Evolutionary conservation across 2,888 invertebrate species (phyloP).

Genomic region (Eucera pruinosa): DNA sequence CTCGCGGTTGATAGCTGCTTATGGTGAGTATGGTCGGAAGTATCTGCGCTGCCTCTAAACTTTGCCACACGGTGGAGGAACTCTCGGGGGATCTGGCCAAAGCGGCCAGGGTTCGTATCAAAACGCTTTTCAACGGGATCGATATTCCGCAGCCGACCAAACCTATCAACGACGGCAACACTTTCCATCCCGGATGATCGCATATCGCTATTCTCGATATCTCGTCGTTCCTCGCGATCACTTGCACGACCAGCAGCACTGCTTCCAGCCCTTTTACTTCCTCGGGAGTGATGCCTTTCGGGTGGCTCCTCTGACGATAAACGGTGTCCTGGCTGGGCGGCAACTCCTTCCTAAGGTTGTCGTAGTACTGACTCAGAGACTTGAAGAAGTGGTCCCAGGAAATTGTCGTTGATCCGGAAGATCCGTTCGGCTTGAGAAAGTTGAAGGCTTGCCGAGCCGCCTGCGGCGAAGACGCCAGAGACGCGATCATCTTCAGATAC

Average conservation of each 20-base stretch:
- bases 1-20: constrained; percentile 88
- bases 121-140: constrained; percentile 92
- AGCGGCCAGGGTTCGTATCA: constrained; percentile 91
- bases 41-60: constrained; percentile 92
- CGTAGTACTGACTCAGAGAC: constrained; percentile 90
- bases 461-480: constrained; percentile 90
- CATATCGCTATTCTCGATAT: constrained; percentile 92
- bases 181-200: constrained; percentile 95
- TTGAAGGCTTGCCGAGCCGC: constrained; percentile 92
- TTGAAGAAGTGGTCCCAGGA: constrained; percentile 95
- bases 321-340: constrained; percentile 88
- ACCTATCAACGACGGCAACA: constrained; percentile 91
- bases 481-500: constrained; percentile 94
- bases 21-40: constrained; percentile 89
- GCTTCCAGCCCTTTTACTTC: constrained; percentile 94
- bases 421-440: constrained; percentile 89
- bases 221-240: constrained; percentile 92
- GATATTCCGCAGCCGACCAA: constrained; percentile 95
- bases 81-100: constrained; percentile 91
- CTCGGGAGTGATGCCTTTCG: constrained; percentile 90
- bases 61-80: constrained; percentile 93
- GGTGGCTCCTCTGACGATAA: constrained; percentile 86
- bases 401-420: constrained; percentile 85
- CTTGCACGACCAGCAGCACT: constrained; percentile 91
- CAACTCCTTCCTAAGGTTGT: constrained; percentile 89